Evolutionary conservation across 1,140 invertebrate species (phyloP), one percentile per base, ranked within the genome.

Genomic region (Sinonovacula constricta): DNA sequence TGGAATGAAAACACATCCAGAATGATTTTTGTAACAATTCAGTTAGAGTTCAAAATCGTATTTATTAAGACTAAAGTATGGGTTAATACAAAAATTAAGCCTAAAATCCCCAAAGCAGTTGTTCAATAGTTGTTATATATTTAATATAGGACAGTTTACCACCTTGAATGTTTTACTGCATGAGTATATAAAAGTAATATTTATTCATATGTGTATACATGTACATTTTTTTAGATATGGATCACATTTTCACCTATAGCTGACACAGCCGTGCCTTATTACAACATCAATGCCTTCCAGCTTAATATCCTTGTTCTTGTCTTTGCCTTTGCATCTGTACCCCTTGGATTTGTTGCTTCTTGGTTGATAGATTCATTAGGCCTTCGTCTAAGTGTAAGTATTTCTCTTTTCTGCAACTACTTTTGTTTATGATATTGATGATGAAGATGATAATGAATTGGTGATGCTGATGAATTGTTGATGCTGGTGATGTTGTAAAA

Each of bases 181-280:
- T 0, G 10, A 53, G 24, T n/a, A 3, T n/a, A 53, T 53, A 3
- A 3, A 7, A 24, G 54, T 22, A 65, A 18, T 51, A 5, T 33
- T 39, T 66, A 63, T 28, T 30, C 18, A 36, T 59, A 30, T 26
- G 14, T 18, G 72, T 60, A 63, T 68, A 77, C n/a, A n/a, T n/a
- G n/a, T n/a, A n/a, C n/a, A n/a, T 49, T 75, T 36, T 85, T 88
- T 63, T 81, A 92, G 91, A 91, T 91, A 74, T 92, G 92, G 92
- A 92, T 92, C 26, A 89, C 89, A 12, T 92, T 90, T 82, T 91
- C 92, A 26, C 89, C 92, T 0, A 91, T 92, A n/a, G 90, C 92
- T 28, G 90, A 91, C 75, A 82, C 90, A 45, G 90, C 91, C 4
- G 83, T 88, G 10, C 79, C 78, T 39, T 92, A 88, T 62, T 92